phyloP scores from a whole-genome alignment of 2,113 vertebrate genomes.

The Mesocricetus auratus region DNA sequence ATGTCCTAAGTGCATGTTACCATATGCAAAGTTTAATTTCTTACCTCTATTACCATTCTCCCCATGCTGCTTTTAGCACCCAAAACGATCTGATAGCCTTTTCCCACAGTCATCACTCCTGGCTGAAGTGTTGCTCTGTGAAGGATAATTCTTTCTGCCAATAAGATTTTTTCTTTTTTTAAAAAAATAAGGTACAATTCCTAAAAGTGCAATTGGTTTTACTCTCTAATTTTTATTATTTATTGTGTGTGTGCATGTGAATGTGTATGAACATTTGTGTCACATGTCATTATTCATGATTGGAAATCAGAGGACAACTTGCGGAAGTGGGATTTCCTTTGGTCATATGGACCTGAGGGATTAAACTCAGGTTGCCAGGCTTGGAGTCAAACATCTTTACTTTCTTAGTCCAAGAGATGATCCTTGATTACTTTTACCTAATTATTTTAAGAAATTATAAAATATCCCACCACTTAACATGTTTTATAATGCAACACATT shows the following conservation, averaged over 20 bases:
- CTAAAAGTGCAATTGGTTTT: conserved; percentile 4
- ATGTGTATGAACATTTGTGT: neutral
- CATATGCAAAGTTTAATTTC: neutral
- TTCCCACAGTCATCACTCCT: neutral
- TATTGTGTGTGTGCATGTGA: neutral
- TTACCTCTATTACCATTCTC: neutral
- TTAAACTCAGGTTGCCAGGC: too few species aligned
- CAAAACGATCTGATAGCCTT: neutral
- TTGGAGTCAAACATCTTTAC: neutral
- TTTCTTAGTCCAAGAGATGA: neutral
- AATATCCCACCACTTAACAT: neutral
- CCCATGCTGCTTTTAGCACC: neutral
- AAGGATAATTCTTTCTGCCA: neutral
- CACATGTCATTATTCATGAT: neutral
- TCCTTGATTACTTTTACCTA: conserved; percentile 6
- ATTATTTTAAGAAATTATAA: conserved; percentile 33
- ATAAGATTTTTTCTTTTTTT: neutral
- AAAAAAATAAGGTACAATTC: neutral
- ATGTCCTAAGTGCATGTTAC: neutral
- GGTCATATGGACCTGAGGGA: too few species aligned
- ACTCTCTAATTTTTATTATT: neutral
- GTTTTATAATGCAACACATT: conserved; percentile 29
- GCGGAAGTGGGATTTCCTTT: neutral
- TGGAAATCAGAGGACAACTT: neutral
- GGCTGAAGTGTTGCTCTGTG: neutral